A percentile compares a stretch with the other conserved stretches of the same genome.
These are phyloP conservation scores for Amblyteles armatorius DNA, from an alignment of 2,888 invertebrate species.

Conservation along the genomic window DNA sequence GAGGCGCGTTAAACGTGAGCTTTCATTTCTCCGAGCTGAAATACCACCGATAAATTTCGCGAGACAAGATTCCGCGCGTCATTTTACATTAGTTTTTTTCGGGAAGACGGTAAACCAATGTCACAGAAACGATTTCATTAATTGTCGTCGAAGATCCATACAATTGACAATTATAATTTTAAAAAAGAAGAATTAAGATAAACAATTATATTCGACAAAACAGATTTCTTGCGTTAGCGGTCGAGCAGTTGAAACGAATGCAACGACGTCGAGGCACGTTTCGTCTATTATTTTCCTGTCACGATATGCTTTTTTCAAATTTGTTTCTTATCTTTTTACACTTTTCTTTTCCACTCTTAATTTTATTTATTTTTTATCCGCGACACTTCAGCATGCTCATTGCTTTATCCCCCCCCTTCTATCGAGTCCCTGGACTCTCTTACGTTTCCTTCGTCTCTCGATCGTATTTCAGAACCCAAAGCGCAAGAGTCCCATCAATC, in stretches of 20 bases:
- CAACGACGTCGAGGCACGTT: too few species aligned
- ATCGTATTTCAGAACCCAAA: slow-evolving; percentile 4
- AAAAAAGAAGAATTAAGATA: too few species aligned
- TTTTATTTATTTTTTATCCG: background rate
- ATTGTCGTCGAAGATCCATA: too few species aligned
- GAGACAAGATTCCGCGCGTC: background rate
- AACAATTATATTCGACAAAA: too few species aligned
- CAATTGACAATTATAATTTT: too few species aligned
- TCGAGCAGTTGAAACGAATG: too few species aligned
- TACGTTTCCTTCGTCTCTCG: background rate
- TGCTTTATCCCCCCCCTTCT: background rate
- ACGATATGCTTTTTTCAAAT: background rate
- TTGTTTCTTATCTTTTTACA: background rate
- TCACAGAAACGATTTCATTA: too few species aligned
- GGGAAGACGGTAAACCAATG: too few species aligned
- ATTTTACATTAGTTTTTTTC: background rate
- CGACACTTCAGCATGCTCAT: background rate
- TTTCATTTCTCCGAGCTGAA: background rate
- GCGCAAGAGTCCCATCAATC: slow-evolving; percentile 38
- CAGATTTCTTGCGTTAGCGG: too few species aligned
- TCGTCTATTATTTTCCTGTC: too few species aligned
- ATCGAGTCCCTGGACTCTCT: background rate
- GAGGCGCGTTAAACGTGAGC: background rate
- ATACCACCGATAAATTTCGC: background rate
- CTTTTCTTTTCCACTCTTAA: background rate